These are phyloP conservation scores for Athalia rosae DNA, from an alignment of 2,888 invertebrate genomes.

Conservation along the genomic window DNA sequence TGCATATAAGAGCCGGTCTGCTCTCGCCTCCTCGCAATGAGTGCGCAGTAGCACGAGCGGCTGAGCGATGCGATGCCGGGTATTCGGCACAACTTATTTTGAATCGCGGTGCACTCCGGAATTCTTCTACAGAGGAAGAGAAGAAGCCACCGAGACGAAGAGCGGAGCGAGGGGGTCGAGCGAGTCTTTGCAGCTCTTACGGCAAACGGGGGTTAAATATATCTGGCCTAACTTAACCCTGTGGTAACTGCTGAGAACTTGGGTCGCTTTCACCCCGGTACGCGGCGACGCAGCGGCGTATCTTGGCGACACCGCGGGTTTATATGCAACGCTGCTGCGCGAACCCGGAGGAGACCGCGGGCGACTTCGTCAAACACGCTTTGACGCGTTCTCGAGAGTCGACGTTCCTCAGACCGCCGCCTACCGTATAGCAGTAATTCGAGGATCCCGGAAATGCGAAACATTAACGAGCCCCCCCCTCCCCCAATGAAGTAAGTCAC, in stretches of 20 bases:
- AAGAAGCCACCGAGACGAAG: background rate
- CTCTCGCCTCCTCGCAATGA: background rate
- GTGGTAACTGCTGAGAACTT: background rate
- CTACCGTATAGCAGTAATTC: no score
- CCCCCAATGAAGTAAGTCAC: no score
- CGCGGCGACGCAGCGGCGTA: no score
- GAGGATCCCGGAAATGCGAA: no score
- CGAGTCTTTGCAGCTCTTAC: background rate
- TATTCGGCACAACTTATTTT: slow-evolving; percentile 31
- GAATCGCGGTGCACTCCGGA: background rate
- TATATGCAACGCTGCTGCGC: no score
- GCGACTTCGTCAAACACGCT: no score
- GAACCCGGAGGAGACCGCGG: no score
- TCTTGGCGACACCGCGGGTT: no score
- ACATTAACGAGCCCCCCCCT: no score
- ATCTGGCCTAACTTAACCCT: slow-evolving; percentile 41
- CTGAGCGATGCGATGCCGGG: slow-evolving; percentile 4
- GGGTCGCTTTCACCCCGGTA: slow-evolving; percentile 19
- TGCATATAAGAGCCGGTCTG: background rate
- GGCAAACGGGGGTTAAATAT: slow-evolving; percentile 35
- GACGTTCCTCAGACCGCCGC: no score
- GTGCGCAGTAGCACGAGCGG: background rate
- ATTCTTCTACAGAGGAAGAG: background rate
- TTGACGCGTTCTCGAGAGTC: no score
- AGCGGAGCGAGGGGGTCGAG: background rate